Conservation (phyloP, 2,888 invertebrate species). For the Agrotis clavis region DNA sequence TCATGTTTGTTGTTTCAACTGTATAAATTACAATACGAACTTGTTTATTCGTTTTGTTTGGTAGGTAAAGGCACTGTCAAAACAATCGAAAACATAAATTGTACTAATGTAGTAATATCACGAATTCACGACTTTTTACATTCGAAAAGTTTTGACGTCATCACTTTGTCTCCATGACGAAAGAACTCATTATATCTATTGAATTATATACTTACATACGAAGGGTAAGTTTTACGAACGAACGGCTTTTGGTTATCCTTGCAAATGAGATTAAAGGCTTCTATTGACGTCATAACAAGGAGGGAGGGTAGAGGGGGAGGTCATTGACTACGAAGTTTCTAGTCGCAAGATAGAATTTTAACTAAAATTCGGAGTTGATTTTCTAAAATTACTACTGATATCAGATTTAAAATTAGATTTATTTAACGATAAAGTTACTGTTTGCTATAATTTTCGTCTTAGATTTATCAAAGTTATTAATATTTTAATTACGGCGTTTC, state of each 20-base stretch:
- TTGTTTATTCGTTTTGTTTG: slow-evolving; percentile 12
- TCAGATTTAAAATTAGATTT: slow-evolving; percentile 1
- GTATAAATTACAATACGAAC: slow-evolving; percentile 5
- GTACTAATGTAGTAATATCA: slow-evolving; percentile 7
- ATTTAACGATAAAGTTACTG: not conserved
- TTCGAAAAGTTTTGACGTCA: slow-evolving; percentile 14
- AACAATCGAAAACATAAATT: slow-evolving; percentile 26
- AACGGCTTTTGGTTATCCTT: slow-evolving; percentile 59
- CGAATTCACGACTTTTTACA: slow-evolving; percentile 11
- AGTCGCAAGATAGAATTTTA: slow-evolving; percentile 15
- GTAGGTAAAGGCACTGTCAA: not conserved
- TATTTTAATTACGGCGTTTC: not conserved
- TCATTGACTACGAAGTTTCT: slow-evolving; percentile 35
- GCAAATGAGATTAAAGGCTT: slow-evolving; percentile 66
- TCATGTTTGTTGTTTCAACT: not conserved
- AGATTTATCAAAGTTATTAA: not conserved
- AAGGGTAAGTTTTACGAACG: slow-evolving; percentile 42
- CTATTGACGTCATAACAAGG: slow-evolving; percentile 66
- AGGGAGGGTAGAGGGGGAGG: slow-evolving; percentile 22
- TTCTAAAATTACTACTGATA: not conserved
- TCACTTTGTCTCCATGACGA: not conserved
- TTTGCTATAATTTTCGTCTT: not conserved
- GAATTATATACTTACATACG: slow-evolving; percentile 26
- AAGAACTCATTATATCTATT: slow-evolving; percentile 14
- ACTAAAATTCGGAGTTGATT: slow-evolving; percentile 8